Conservation (phyloP, 2,888 invertebrate genomes). For the Helicoverpa assulta region DNA sequence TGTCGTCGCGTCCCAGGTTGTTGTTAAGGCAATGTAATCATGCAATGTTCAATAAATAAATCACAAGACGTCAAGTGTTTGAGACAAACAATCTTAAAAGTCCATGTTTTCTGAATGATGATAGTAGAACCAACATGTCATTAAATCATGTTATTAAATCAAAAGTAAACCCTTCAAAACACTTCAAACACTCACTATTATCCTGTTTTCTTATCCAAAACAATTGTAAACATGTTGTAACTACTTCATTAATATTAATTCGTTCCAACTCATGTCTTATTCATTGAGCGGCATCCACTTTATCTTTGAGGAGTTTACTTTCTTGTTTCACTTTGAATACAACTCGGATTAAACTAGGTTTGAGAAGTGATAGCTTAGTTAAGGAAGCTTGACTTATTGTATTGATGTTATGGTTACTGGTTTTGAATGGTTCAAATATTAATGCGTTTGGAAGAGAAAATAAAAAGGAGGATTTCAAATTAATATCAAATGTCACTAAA, state of each 20-base stretch:
- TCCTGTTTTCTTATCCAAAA: constrained; percentile 25
- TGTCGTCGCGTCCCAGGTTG: too few relatives aligned
- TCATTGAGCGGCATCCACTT: constrained; percentile 54
- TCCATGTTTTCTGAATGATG: too few relatives aligned
- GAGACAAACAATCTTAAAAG: too few relatives aligned
- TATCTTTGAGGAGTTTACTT: constrained; percentile 56
- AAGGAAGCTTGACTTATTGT: constrained; percentile 14
- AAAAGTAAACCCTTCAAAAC: too few relatives aligned
- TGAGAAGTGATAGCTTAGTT: constrained; percentile 47
- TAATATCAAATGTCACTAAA: background rate
- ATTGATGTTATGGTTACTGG: background rate
- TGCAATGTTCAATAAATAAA: too few relatives aligned
- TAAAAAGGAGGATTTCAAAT: background rate
- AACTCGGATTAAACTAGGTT: constrained; percentile 51
- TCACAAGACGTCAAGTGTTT: too few relatives aligned
- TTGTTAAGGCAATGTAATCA: too few relatives aligned
- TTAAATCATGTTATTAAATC: background rate
- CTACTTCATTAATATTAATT: constrained; percentile 57
- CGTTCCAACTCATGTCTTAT: constrained; percentile 52
- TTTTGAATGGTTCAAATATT: background rate
- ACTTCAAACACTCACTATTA: constrained; percentile 1
- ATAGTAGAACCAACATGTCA: background rate
- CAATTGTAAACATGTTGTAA: constrained; percentile 56
- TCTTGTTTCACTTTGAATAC: constrained; percentile 56
- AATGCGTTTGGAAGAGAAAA: background rate